Base-by-base conservation (phyloP, 2,113 vertebrate genomes). In the Sphyrna mokarran region DNA sequence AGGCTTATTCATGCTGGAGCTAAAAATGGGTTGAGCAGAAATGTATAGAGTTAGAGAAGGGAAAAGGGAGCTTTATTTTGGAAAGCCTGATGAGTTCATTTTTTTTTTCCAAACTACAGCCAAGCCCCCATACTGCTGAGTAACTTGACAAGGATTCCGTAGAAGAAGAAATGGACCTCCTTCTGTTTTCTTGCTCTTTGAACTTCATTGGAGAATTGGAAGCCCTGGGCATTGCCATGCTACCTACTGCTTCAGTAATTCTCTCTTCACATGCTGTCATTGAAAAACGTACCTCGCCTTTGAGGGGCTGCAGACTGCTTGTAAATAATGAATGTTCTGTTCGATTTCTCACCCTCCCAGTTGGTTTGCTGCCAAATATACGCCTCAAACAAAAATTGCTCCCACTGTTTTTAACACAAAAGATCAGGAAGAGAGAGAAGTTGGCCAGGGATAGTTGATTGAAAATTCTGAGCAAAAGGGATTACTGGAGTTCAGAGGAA, bases 341-440 rank as follows among this genome's bases (percentile, higher is more conserved):
- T 83, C 37, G 37, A 83, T 83, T 83, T 83, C 80, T 83, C 6
- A 83, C 37, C 80, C 18, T 83, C 37, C 37, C 37, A 40, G 20
- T 43, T 20, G 80, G 37, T 83, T 40, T 6, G 37, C 80, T 40
- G 80, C 80, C 37, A 83, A 83, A 83, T 40, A 83, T 83, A 83
- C n/a, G 5, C 37, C 80, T 40, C 80, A 43, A 43, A 40, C 37
- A 83, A 83, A 83, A 20, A 40, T 16, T 40, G 16, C 37, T 83
- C 78, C 37, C 14, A 83, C 78, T 83, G 78, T 83, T 83, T 83
- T 83, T 83, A 37, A 43, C 80, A 83, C 80, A 83, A 83, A 83
- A 22, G 80, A 83, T 83, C 37, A 83, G 37, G 14, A 40, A 37
- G 16, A 40, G 16, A 83, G 78, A 40, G 16, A 40, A 83, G 37